Percentiles rank a stretch among this genome's conserved stretches.
Evolutionary conservation across 2,797 vertebrate genomes (phyloP).

Genomic region (Pseudomugil tenellus): DNA sequence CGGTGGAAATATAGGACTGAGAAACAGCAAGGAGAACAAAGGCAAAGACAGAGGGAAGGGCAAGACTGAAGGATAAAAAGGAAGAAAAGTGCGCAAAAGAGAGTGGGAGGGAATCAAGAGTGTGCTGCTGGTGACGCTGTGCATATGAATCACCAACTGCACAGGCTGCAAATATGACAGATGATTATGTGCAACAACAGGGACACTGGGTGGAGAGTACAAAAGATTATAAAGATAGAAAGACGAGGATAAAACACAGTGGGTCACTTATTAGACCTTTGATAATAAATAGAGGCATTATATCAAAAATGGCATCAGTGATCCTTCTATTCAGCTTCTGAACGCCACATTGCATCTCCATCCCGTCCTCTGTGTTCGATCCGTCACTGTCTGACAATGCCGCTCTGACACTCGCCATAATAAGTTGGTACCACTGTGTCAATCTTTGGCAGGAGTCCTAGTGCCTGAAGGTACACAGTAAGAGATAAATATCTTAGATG

Average conservation of each 20-base stretch:
- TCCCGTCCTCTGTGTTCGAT: constrained; percentile 14
- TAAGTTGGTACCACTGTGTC: constrained; percentile 55
- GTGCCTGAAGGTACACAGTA: constrained; percentile 45
- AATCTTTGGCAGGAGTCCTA: constrained; percentile 60
- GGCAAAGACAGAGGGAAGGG: constrained; percentile 39
- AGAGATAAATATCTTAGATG: constrained; percentile 62
- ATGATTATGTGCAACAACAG: constrained; percentile 50
- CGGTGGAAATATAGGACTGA: constrained; percentile 29
- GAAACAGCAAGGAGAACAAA: constrained; percentile 47
- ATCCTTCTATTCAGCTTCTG: constrained; percentile 28
- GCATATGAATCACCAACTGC: constrained; percentile 60
- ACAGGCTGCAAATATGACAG: constrained; percentile 54
- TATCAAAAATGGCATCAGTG: constrained; percentile 42
- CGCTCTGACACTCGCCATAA: constrained; percentile 52
- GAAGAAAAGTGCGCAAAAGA: constrained; percentile 47
- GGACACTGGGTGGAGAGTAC: constrained; percentile 37
- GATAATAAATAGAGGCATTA: constrained; percentile 43
- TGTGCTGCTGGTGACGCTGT: constrained; percentile 43
- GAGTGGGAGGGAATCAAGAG: constrained; percentile 55
- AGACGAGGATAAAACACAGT: constrained; percentile 16
- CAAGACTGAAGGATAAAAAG: constrained; percentile 47
- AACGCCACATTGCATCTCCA: constrained; percentile 7
- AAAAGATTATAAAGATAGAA: constrained; percentile 32
- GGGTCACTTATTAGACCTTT: constrained; percentile 51
- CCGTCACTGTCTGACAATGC: constrained; percentile 51